Base-by-base conservation (phyloP, 2,797 vertebrate species). In the Arnoldichthys spilopterus region DNA sequence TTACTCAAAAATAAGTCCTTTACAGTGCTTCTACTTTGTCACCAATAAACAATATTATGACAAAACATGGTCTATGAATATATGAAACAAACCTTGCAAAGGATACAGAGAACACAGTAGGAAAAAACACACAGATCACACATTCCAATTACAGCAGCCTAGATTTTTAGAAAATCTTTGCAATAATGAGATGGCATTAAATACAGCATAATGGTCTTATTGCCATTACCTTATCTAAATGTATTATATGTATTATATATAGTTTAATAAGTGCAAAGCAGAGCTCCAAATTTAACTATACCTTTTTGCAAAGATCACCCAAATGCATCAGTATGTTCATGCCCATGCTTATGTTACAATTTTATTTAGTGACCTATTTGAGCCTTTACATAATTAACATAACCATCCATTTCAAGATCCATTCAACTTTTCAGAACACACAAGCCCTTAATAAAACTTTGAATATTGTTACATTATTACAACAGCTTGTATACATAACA, bases 211-310 rank as follows among this genome's bases (percentile, higher is more conserved):
- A 83, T 11, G 84, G 83, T 90, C 84, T 93, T 93, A 93, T 93
- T 93, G 93, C 92, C 90, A 93, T 93, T 93, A 92, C 92, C 90
- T 91, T 78, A 81, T 88, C 87, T 91, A 90, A 93, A 92, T 93
- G 91, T 89, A 80, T 82, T 89, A 80, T 87, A 85, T 80, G 34
- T 3, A 3, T 85, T 85, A 88, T 88, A 87, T 90, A 91, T 90
- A 78, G 84, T 91, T 92, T 90, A 88, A 86, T 91, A 91, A 91
- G 88, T 92, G 92, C 91, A 90, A 91, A 85, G 88, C 86, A 87
- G 86, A 90, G 87, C 85, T 86, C 72, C 73, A 58, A 88, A 28
- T 87, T 70, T 40, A 84, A 86, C 72, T 82, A 85, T 86, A 76
- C 82, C 86, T 82, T 2, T 86, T 83, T 89, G 87, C 88, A 90